Conservation (phyloP, 2,113 vertebrate genomes). For the Chaetodon auriga region DNA sequence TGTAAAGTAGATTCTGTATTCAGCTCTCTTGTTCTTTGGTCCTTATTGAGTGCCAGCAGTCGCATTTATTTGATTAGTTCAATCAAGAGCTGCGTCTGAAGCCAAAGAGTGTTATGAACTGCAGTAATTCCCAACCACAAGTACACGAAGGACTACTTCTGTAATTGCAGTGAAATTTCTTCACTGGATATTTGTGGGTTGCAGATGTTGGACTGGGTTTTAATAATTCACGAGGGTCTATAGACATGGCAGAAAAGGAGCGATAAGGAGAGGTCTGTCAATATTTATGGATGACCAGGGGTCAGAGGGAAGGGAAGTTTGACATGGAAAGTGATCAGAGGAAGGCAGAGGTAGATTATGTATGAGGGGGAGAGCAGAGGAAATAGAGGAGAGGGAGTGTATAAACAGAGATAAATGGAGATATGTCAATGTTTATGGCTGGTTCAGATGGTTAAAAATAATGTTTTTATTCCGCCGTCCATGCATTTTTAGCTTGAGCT, state of each 20-base stretch:
- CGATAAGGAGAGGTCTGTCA: slow-evolving; percentile 23
- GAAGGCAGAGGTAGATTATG: slow-evolving; percentile 33
- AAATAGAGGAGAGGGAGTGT: slow-evolving; percentile 24
- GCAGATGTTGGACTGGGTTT: neutral
- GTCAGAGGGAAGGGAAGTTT: slow-evolving; percentile 17
- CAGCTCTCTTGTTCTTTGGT: neutral
- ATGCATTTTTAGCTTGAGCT: neutral
- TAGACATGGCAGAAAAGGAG: neutral
- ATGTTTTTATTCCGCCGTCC: neutral
- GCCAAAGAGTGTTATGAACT: too few species aligned
- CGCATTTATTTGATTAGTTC: neutral
- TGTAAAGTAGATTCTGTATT: too few species aligned
- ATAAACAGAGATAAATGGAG: slow-evolving; percentile 34
- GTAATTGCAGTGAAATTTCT: neutral
- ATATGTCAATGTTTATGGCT: slow-evolving; percentile 37
- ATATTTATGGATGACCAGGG: slow-evolving; percentile 40
- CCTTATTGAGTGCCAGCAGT: neutral
- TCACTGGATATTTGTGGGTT: neutral
- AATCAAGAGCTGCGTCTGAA: neutral
- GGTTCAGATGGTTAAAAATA: neutral
- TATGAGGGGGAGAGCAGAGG: slow-evolving; percentile 22
- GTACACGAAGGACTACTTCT: too few species aligned
- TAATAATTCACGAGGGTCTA: neutral
- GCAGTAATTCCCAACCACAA: too few species aligned
- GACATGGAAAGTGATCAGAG: slow-evolving; percentile 15